phyloP scores from a whole-genome alignment of 2,888 invertebrate species.

The Drosophila subsilvestris region DNA sequence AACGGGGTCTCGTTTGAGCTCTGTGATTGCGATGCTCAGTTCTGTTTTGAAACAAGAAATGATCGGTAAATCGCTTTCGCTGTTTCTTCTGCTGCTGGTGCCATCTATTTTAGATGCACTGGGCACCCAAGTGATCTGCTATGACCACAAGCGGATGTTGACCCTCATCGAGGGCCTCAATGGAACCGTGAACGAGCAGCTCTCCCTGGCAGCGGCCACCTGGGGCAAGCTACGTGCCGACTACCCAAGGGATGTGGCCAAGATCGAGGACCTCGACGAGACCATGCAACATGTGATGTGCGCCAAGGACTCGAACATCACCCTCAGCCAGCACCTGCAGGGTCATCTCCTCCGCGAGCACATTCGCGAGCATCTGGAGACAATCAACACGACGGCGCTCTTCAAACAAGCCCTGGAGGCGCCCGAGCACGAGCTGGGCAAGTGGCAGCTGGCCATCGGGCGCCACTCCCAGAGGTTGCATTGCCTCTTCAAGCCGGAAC shows the following conservation, averaged over 20 bases:
- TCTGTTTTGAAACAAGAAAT: conserved; percentile 21
- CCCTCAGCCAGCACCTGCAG: conserved; percentile 27
- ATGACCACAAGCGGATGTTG: conserved; percentile 38
- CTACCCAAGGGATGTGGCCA: conserved; percentile 31
- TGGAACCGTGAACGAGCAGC: conserved; percentile 30
- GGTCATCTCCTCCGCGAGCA: conserved; percentile 36
- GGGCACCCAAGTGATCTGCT: conserved; percentile 45
- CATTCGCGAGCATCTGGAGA: conserved; percentile 35
- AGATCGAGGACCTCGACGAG: conserved; percentile 33
- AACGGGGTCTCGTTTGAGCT: background rate
- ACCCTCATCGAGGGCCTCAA: conserved; percentile 25
- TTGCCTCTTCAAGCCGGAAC: conserved; percentile 24
- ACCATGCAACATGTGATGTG: conserved; percentile 32
- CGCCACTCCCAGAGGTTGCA: conserved; percentile 25
- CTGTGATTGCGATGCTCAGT: conserved; percentile 6
- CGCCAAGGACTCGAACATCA: conserved; percentile 12
- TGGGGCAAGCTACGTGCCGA: conserved; percentile 48
- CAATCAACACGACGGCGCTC: conserved; percentile 25
- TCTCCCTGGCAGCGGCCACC: conserved; percentile 23
- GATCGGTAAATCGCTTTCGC: conserved; percentile 1
- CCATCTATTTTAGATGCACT: background rate
- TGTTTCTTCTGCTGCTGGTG: conserved; percentile 10
- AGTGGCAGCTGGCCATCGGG: conserved; percentile 32
- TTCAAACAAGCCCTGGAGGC: conserved; percentile 31
- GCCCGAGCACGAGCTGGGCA: conserved; percentile 36